Base-by-base conservation (phyloP, 2,113 vertebrate species). In the Silurus asotus region DNA sequence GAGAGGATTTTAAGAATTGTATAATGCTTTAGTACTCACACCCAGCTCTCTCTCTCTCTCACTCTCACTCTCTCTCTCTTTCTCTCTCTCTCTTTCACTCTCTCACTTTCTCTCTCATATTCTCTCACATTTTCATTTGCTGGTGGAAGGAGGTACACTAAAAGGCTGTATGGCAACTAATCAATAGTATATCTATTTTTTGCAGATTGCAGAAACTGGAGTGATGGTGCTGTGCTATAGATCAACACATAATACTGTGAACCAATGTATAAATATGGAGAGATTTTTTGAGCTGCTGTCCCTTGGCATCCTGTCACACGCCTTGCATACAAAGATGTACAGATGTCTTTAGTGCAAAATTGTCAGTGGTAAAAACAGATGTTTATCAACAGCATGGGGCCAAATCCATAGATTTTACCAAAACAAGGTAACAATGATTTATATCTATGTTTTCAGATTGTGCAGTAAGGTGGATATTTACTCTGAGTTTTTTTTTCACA, bases 11-110 rank as follows among this genome's bases (percentile, higher is more conserved):
- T 64, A 56, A 88, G 81, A 90, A 90, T 92, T 92, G 90, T 83
- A 86, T 75, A 53, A 84, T 76, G 65, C 67, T 91, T 91, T 89
- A 82, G 91, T 67, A 53, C 87, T 76, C 72, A 88, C 90, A 81
- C 87, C 79, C 84, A 70, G 67, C 49, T 86, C 75, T 45, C 75
- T 64, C 55, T n/a, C 83, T 82, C 84, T 56, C 55, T 56, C 55
- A 0, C 75, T 69, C 65, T 69, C n/a, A 8, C 49, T 25, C n/a
- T 8, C n/a, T 58, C n/a, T 14, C 75, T 77, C 59, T 61, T 9
- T 91, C 51, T 86, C 75, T 45, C 75, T 62, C 55, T n/a, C 83
- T 82, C 84, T 56, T 4, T 56, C 55, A 1, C 75, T 69, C 65
- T 69, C n/a, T 17, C 49, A 14, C 23, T 8, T 13, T 58, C n/a